Percentiles rank a stretch among this genome's conserved stretches.
Evolutionary conservation across 2,113 vertebrate genomes (phyloP).

Genomic region (Ochotona princeps): DNA sequence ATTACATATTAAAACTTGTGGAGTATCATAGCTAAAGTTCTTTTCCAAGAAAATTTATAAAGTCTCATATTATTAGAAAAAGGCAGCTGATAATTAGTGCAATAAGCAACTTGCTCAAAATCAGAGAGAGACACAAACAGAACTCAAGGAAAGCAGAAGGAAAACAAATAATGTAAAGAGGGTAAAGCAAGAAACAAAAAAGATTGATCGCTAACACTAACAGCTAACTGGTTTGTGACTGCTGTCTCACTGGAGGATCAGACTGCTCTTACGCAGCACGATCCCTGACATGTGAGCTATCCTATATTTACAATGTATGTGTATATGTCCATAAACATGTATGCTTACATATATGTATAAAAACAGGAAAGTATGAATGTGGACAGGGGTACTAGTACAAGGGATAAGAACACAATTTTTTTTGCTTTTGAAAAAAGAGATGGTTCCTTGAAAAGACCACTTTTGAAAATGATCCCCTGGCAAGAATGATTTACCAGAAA

Average conservation of each 20-base stretch:
- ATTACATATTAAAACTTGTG: not conserved
- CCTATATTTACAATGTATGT: not conserved
- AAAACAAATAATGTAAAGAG: not conserved
- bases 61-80: conserved; percentile 31
- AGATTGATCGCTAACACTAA: conserved; percentile 12
- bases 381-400: not conserved
- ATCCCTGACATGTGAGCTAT: not conserved
- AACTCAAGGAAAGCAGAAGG: not conserved
- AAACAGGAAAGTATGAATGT: not conserved
- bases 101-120: conserved; percentile 34
- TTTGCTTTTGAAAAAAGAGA: not conserved
- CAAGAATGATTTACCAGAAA: not conserved
- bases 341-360: not conserved
- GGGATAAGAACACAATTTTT: not conserved
- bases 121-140: not conserved
- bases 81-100: not conserved
- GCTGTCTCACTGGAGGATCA: not conserved
- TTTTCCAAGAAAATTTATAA: conserved; percentile 24
- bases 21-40: not conserved
- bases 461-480: not conserved
- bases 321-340: not conserved
- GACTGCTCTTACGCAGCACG: conserved; percentile 10
- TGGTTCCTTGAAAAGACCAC: not conserved
- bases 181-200: not conserved
- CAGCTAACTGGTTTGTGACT: not conserved